Conservation (phyloP, 2,113 vertebrate species). For the Riparia riparia region DNA sequence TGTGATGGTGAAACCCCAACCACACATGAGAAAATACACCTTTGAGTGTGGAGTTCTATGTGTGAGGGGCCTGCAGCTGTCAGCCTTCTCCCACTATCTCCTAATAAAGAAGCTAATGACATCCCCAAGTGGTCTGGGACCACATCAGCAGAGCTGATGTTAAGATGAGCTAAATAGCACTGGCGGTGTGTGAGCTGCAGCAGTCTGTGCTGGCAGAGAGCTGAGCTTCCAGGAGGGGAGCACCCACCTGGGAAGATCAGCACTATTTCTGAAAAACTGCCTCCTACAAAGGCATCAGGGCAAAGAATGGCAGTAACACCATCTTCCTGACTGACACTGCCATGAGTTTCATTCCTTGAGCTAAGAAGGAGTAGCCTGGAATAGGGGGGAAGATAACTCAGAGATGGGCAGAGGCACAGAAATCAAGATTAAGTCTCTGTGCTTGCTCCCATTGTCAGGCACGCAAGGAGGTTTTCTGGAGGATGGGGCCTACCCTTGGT, state of each 20-base stretch:
- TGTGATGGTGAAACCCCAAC: not conserved
- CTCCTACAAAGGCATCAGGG: not conserved
- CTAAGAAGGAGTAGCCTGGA: not conserved
- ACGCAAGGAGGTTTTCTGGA: not conserved
- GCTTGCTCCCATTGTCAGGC: not conserved
- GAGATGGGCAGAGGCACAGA: not conserved
- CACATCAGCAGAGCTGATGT: not conserved
- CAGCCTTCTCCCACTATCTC: not conserved
- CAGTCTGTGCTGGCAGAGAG: not conserved
- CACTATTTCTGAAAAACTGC: not conserved
- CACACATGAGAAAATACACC: not conserved
- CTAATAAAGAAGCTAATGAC: not conserved
- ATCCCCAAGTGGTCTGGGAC: not conserved
- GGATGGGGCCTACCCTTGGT: not conserved
- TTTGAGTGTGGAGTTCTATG: not conserved
- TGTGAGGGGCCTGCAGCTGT: rapidly evolving
- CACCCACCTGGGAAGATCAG: not conserved
- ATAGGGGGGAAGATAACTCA: not conserved
- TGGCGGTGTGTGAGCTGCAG: not conserved
- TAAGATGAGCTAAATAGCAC: not conserved
- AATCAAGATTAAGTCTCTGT: not conserved
- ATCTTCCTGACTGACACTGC: not conserved
- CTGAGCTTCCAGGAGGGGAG: not conserved
- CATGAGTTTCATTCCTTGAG: not conserved
- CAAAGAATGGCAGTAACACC: not conserved